Evolutionary conservation across 2,888 invertebrate species (phyloP), one percentile per base, ranked within the genome.

Genomic region (Corythucha ciliata): DNA sequence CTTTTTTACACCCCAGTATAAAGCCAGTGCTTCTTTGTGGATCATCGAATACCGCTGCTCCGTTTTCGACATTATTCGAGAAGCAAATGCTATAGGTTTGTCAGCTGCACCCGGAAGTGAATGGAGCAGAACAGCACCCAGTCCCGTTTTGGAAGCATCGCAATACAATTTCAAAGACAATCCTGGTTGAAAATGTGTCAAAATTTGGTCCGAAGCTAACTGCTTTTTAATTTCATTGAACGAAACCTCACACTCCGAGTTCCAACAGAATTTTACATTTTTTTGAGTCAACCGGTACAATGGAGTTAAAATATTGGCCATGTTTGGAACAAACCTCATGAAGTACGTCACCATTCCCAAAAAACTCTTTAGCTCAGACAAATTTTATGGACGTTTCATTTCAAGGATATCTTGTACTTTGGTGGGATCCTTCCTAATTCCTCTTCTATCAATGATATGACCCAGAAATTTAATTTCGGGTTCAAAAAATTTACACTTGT

Each of bases 11-110:
- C 60, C 63, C 61, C 62, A 67, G 53, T 60, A 63, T 52, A 67
- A 66, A 4, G 65, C 63, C 37, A 66, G 57, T 1, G 64, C 63
- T 55, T 67, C 66, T 29, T 59, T 57, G 48, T 66, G 62, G 12
- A 66, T 60, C 3, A 62, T 62, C 2, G 63, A 62, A 55, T 66
- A 65, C 33, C 61, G 64, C 41, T 62, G 59, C 57, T 67, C 65
- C 5, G 63, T 60, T 41, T 55, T 56, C 1, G 59, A 57, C 21
- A 65, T 52, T 4, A 63, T 60, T 53, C 62, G 48, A 0, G 64
- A 66, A 7, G 61, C 64, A 55, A 62, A 65, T 39, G 56, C 33
- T 21, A 65, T 62, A 5, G 63, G 62, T 47, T 56, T 62, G 26
- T 60, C 62, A 0, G 53, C 46, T 16, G 61, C 63, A 55, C 63